Evolutionary conservation across 2,113 vertebrate species (phyloP).

Genomic region (Candoia aspera): DNA sequence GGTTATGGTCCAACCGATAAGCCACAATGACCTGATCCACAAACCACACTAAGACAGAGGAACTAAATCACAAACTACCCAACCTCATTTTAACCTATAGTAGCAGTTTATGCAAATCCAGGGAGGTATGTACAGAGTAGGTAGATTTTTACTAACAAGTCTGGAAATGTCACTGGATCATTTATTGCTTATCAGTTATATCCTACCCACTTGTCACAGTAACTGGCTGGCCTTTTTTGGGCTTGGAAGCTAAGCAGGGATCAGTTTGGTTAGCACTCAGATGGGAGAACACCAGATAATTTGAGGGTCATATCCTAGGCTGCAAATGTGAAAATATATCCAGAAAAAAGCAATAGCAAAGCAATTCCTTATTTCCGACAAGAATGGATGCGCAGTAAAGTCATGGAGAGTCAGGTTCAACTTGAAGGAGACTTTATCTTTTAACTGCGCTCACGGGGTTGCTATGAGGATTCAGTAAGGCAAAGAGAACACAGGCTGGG

Average conservation of each 20-base stretch:
- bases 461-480: background rate
- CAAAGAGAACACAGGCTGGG: background rate
- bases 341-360: background rate
- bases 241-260: background rate
- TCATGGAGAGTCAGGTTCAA: background rate
- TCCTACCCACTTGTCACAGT: background rate
- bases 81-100: background rate
- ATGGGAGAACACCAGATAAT: background rate
- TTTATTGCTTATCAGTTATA: background rate
- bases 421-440: background rate
- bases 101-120: background rate
- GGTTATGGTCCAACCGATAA: background rate
- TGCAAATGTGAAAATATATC: background rate
- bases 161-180: background rate
- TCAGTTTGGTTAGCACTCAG: background rate
- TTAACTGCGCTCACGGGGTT: background rate
- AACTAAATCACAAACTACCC: background rate
- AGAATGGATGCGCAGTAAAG: background rate
- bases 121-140: background rate
- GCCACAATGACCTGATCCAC: background rate
- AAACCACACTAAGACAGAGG: background rate
- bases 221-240: background rate
- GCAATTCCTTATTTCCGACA: background rate
- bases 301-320: background rate
- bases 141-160: background rate